Conservation (phyloP, 2,113 vertebrate genomes). For the Cavia porcellus region DNA sequence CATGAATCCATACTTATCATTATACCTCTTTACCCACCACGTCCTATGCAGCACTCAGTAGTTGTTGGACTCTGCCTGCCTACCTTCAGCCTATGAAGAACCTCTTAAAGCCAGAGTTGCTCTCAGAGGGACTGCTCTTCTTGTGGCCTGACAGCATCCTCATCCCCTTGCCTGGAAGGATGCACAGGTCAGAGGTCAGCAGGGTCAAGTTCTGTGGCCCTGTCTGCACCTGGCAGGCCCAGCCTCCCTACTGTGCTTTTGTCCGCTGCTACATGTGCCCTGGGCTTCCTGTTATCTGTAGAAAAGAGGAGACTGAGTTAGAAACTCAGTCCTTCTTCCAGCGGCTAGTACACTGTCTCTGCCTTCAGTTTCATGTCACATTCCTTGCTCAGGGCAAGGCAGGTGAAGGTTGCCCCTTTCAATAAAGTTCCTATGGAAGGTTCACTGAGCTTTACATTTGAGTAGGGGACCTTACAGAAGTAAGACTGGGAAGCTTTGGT, state of each 20-base stretch:
- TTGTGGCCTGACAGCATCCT: neutral
- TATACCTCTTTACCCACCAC: neutral
- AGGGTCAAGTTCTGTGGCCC: neutral
- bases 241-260: neutral
- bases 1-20: neutral
- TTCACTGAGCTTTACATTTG: neutral
- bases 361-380: neutral
- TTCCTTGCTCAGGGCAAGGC: neutral
- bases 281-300: neutral
- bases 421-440: neutral
- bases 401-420: neutral
- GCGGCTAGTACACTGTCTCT: neutral
- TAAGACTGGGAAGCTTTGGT: neutral
- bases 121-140: neutral
- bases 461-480: neutral
- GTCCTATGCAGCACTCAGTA: neutral
- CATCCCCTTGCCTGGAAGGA: neutral
- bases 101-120: conserved; percentile 11
- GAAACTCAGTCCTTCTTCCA: neutral
- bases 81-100: neutral
- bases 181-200: neutral
- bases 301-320: neutral
- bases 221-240: neutral
- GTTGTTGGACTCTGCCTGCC: neutral
- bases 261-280: neutral